Evolutionary conservation across 2,888 invertebrate species (phyloP).

Genomic region (Syritta pipiens): DNA sequence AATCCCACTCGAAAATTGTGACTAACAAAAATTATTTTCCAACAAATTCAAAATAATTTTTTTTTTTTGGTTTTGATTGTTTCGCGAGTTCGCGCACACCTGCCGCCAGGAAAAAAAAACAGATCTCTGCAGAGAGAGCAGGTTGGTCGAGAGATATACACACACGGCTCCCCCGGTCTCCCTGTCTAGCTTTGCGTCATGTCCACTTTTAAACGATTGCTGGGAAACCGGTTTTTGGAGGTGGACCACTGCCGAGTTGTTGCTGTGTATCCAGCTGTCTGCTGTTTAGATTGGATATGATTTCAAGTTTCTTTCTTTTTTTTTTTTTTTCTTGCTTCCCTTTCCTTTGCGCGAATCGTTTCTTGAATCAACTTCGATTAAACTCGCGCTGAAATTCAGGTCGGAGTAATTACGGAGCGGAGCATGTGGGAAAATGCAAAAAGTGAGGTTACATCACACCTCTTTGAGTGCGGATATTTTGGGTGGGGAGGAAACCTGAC

Average conservation of each 20-base stretch:
- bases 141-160: not conserved
- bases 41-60: not conserved
- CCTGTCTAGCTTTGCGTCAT: constrained; percentile 57
- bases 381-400: too few species aligned
- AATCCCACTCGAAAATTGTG: not conserved
- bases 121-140: not conserved
- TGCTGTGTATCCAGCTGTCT: constrained; percentile 9
- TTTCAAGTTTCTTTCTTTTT: constrained; percentile 8
- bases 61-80: too few species aligned
- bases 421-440: too few species aligned
- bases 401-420: too few species aligned
- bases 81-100: constrained; percentile 14
- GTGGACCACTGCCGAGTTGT: constrained; percentile 28
- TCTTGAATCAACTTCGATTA: too few species aligned
- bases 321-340: not conserved
- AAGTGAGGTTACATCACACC: too few species aligned
- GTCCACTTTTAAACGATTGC: constrained; percentile 43
- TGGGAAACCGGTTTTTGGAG: constrained; percentile 47
- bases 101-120: constrained; percentile 2
- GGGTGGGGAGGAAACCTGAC: too few species aligned
- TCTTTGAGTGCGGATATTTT: too few species aligned
- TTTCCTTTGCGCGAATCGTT: too few species aligned
- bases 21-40: not conserved
- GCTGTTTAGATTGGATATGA: not conserved
- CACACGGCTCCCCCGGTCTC: too few species aligned